Evolutionary conservation across 2,797 vertebrate species (phyloP).

Genomic region (Ceryle rudis): DNA sequence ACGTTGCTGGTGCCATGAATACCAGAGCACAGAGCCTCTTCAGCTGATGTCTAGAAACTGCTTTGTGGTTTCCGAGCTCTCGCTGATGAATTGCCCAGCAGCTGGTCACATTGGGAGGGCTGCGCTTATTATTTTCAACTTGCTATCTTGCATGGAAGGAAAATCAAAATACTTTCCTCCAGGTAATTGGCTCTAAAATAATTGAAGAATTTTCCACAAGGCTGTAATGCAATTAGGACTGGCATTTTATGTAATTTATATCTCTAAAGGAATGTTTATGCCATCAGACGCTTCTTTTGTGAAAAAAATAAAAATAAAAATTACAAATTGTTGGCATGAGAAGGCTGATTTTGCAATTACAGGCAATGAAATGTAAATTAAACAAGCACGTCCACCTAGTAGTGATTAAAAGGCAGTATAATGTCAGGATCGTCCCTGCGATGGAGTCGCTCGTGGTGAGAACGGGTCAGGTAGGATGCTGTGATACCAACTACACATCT

Average conservation of each 20-base stretch:
- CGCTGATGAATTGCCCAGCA: conserved; percentile 38
- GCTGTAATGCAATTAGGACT: conserved; percentile 43
- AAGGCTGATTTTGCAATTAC: background rate
- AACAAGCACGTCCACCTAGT: background rate
- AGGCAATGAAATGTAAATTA: conserved; percentile 9
- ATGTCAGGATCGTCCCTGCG: background rate
- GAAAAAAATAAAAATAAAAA: background rate
- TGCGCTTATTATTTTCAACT: conserved; percentile 22
- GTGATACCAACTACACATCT: conserved; percentile 32
- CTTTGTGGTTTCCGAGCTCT: background rate
- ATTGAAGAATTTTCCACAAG: conserved; percentile 44
- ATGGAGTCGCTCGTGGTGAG: background rate
- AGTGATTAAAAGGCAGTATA: conserved; percentile 9
- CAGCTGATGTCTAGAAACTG: background rate
- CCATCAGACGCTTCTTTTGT: background rate
- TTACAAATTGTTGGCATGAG: background rate
- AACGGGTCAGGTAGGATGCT: background rate
- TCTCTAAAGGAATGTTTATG: conserved; percentile 25
- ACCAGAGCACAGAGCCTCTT: background rate
- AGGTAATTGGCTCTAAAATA: conserved; percentile 51
- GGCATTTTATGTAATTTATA: conserved; percentile 4
- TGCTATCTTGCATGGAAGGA: background rate
- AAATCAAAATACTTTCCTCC: conserved; percentile 53
- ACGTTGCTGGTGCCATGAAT: background rate
- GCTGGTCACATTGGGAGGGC: background rate